Conservation (phyloP, 2,888 invertebrate species). For the Eupithecia centaureata region DNA sequence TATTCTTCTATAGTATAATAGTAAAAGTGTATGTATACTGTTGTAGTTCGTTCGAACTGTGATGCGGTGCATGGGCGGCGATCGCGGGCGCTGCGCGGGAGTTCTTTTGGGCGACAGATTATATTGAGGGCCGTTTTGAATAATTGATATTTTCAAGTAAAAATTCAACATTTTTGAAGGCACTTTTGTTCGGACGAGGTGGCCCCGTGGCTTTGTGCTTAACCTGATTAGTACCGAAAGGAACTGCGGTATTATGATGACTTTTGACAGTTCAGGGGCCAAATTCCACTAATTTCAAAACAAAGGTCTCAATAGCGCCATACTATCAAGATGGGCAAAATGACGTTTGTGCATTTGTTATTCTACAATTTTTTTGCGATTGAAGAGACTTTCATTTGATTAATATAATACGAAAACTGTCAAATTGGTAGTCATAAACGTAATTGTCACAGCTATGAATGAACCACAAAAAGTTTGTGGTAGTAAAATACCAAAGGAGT, state of each 20-base stretch:
- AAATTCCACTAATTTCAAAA: too few relatives aligned
- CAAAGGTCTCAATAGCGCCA: too few relatives aligned
- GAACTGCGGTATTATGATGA: slow-evolving; percentile 53
- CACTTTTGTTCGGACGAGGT: slow-evolving; percentile 97
- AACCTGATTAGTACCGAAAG: slow-evolving; percentile 54
- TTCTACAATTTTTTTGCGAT: too few relatives aligned
- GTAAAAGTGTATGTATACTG: slow-evolving; percentile 77
- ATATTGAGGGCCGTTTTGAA: slow-evolving; percentile 95
- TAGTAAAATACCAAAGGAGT: too few relatives aligned
- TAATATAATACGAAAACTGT: too few relatives aligned
- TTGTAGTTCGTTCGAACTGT: slow-evolving; percentile 73
- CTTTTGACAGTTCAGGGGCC: slow-evolving; percentile 54
- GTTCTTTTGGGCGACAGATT: slow-evolving; percentile 89
- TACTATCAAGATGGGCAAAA: too few relatives aligned
- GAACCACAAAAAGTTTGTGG: too few relatives aligned
- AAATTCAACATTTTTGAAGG: slow-evolving; percentile 95
- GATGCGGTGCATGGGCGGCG: slow-evolving; percentile 60
- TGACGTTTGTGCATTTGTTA: too few relatives aligned
- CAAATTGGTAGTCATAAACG: too few relatives aligned
- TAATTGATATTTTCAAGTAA: slow-evolving; percentile 89
- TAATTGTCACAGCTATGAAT: too few relatives aligned
- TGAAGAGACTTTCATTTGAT: too few relatives aligned
- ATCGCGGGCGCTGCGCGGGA: slow-evolving; percentile 70
- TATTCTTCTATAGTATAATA: slow-evolving; percentile 83
- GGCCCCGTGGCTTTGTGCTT: slow-evolving; percentile 91